These are phyloP conservation scores for Drosophila tsacasi DNA, from an alignment of 1,140 invertebrate species.

Conservation along the genomic window DNA sequence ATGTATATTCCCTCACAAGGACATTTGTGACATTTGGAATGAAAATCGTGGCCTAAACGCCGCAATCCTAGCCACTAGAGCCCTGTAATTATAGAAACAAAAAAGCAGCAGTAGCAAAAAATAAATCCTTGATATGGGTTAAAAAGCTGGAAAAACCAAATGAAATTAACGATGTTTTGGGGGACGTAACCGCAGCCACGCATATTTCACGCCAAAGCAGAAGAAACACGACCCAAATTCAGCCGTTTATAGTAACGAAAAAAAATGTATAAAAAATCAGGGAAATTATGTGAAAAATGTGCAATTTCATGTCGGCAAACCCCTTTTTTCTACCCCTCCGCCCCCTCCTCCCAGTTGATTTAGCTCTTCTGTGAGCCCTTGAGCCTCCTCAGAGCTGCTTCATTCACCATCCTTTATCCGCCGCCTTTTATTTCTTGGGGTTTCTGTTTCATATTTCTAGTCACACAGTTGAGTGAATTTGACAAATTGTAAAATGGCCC, in stretches of 20 bases:
- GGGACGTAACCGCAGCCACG: conserved; percentile 45
- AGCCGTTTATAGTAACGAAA: conserved; percentile 48
- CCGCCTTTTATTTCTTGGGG: conserved; percentile 13
- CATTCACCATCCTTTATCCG: conserved; percentile 24
- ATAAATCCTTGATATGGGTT: conserved; percentile 67
- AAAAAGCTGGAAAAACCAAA: conserved; percentile 28
- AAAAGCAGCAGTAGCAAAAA: conserved; percentile 27
- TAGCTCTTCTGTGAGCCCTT: conserved; percentile 16
- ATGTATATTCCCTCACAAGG: background rate
- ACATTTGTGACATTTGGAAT: conserved; percentile 21
- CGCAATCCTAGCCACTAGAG: background rate
- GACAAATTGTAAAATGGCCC: conserved; percentile 75
- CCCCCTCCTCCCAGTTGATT: conserved; percentile 15
- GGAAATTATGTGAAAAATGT: conserved; percentile 79
- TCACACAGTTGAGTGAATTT: conserved; percentile 77
- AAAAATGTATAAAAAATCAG: conserved; percentile 31
- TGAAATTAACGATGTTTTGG: conserved; percentile 39
- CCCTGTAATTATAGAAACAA: conserved; percentile 16
- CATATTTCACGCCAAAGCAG: conserved; percentile 61
- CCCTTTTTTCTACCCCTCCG: conserved; percentile 26
- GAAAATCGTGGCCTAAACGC: conserved; percentile 15
- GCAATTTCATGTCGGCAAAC: conserved; percentile 71
- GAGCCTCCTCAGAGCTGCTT: conserved; percentile 20
- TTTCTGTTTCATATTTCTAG: conserved; percentile 59
- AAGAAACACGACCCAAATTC: conserved; percentile 62